Percentiles rank a stretch among this genome's conserved stretches.
phyloP scores from a whole-genome alignment of 2,113 vertebrate genomes.

The Corydoras maculifer region DNA sequence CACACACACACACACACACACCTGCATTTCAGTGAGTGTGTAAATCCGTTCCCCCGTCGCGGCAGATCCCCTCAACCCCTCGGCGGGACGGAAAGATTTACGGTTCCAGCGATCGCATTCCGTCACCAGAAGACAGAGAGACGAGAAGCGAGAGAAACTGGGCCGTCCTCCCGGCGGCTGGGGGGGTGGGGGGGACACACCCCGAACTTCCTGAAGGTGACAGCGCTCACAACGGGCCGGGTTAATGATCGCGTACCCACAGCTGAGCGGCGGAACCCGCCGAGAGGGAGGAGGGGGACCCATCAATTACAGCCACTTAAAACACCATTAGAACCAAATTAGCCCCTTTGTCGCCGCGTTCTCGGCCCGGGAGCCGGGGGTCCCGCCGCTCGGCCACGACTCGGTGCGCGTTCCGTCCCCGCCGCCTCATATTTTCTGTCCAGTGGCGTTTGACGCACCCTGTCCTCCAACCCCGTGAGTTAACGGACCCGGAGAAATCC shows the following conservation, averaged over 20 bases:
- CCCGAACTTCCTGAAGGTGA: slow-evolving; percentile 51
- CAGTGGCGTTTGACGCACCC: background rate
- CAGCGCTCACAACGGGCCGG: slow-evolving; percentile 41
- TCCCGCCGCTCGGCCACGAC: too few species aligned
- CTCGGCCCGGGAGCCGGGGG: background rate
- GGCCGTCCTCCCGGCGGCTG: slow-evolving; percentile 30
- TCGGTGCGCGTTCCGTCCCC: too few species aligned
- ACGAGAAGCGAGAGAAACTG: slow-evolving; percentile 20
- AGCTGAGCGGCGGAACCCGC: slow-evolving; percentile 26
- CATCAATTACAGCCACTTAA: slow-evolving; percentile 44
- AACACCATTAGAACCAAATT: slow-evolving; percentile 33
- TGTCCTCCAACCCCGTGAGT: background rate
- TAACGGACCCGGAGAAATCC: background rate
- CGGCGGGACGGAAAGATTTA: background rate
- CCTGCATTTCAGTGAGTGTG: too few species aligned
- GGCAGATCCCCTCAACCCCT: background rate
- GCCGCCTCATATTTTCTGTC: background rate
- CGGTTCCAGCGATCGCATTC: slow-evolving; percentile 9
- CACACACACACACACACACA: too few species aligned
- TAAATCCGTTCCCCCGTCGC: too few species aligned
- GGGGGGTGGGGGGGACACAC: slow-evolving; percentile 47
- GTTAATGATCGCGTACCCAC: slow-evolving; percentile 48
- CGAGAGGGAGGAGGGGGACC: slow-evolving; percentile 2
- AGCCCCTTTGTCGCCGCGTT: slow-evolving; percentile 8
- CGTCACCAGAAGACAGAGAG: slow-evolving; percentile 16